Evolutionary conservation across 2,797 vertebrate genomes (phyloP), one percentile per base, ranked within the genome.

Genomic region (Mus spretus): DNA sequence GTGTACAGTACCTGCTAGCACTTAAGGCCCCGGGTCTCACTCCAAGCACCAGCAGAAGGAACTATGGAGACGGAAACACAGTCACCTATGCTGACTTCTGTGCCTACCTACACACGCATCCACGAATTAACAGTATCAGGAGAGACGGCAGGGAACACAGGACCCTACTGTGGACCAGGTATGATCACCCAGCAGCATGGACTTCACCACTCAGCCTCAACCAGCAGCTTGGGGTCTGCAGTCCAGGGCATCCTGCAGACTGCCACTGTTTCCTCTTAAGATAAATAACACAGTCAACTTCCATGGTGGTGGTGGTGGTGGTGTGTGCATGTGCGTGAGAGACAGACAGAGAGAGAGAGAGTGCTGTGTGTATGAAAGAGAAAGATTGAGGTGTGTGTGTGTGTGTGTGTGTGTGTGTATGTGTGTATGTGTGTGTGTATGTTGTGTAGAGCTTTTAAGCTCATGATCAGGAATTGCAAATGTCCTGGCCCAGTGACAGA

Each of bases 51-150:
- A 4, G 0, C 5, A 34, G 37, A 20, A 44, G 67, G 11, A 40
- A 83, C 50, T 67, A 78, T 53, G n/a, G 59, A 79, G 61, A 77
- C 20, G 11, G 19, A 57, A 77, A 24, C 37, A 26, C 40, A 67
- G 6, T 67, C 82, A n/a, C 34, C 61, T 63, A 34, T 26, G 75
- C 67, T 4, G 1, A 61, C 40, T 14, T 91, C 31, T 55, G 67
- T 28, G 37, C n/a, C 44, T 57, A 40, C 57, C 82, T 31, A 74
- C 24, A 19, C 20, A 24, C 26, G 10, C 17, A 85, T 85, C 91
- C 81, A 95, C 87, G 87, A 82, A 94, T 94, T 67, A 95, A 77
- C 63, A 22, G 91, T 12, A 72, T 65, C 95, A 83, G 74, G 96
- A 93, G 95, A 67, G 89, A 61, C 37, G 90, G 87, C 94, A 97